Base-by-base conservation (phyloP, 2,797 vertebrate genomes). In the Cyclopterus lumpus region DNA sequence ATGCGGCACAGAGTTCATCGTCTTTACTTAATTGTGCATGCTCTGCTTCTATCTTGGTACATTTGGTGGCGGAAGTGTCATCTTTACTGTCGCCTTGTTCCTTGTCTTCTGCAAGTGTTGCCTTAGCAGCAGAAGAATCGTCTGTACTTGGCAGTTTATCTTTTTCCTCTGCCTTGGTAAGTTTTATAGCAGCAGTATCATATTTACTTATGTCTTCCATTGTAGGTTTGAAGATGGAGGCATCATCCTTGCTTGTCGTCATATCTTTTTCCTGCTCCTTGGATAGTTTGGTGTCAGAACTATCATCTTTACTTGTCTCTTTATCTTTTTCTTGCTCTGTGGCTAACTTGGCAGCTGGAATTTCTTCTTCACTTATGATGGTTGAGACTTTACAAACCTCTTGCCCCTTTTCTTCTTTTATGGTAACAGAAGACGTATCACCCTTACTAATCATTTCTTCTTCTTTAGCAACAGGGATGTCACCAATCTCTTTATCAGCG, bases 361-460 rank as follows among this genome's bases (percentile, higher is more conserved):
- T 48, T n/a, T 84, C 83, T 18, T 84, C 85, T 84, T 82, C 76
- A 42, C 65, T 80, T 2, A n/a, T 81, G 9, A 65, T 51, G 20
- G 68, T 54, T 38, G 71, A 67, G 46, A 58, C 42, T 81, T 63
- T 70, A 51, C 62, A 75, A 57, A 74, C 60, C 15, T 80, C 72
- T 49, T 75, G 28, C 3, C 3, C 67, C 40, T 79, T 75, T 83
- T 89, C 89, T 32, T 81, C 80, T 84, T 72, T 58, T 1, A 7
- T 16, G 7, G 60, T 66, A 10, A 74, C 22, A 55, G 38, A 28
- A 54, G 71, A 74, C 5, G 59, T 28, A 20, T 75, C 71, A 51
- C 20, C 63, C 28, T 74, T 71, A 26, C 60, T 55, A 40, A 84
- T 61, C 0, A 42, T 70, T 60, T 83, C 81, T 65, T 83, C 73